A percentile compares a stretch with the other conserved stretches of the same genome.
Conservation (phyloP, 2,797 vertebrate genomes). For the Platyrinchus mystaceus region DNA sequence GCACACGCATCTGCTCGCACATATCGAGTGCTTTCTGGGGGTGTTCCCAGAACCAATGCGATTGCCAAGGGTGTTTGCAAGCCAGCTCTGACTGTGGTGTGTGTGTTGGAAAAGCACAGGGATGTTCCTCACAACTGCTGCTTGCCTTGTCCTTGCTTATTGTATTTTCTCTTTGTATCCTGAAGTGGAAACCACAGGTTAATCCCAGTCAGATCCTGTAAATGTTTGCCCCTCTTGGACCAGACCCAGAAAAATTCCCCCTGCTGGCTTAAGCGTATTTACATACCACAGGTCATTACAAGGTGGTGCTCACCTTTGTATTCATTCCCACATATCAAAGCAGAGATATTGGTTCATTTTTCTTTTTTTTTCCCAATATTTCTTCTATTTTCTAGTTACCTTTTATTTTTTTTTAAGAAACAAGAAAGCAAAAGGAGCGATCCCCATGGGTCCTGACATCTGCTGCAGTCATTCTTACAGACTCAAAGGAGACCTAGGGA, state of each 20-base stretch:
- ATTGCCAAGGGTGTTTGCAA: neutral
- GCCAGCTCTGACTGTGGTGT: neutral
- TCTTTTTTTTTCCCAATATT: neutral
- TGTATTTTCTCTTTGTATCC: neutral
- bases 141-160: neutral
- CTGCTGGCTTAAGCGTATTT: constrained; percentile 41
- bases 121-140: neutral
- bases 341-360: neutral
- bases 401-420: constrained; percentile 14
- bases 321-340: neutral
- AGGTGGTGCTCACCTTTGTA: constrained; percentile 49
- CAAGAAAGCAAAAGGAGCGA: constrained; percentile 13
- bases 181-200: constrained; percentile 23
- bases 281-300: constrained; percentile 57
- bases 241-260: constrained; percentile 41
- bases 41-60: neutral
- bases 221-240: constrained; percentile 45
- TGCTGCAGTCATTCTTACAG: constrained; percentile 54
- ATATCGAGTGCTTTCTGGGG: neutral
- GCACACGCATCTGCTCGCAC: fast-evolving
- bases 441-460: constrained; percentile 47
- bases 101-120: neutral
- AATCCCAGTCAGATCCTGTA: constrained; percentile 43
- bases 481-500: constrained; percentile 47
- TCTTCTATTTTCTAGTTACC: constrained; percentile 26